phyloP scores from a whole-genome alignment of 2,113 vertebrate genomes.

The Rhynchomys soricoides region DNA sequence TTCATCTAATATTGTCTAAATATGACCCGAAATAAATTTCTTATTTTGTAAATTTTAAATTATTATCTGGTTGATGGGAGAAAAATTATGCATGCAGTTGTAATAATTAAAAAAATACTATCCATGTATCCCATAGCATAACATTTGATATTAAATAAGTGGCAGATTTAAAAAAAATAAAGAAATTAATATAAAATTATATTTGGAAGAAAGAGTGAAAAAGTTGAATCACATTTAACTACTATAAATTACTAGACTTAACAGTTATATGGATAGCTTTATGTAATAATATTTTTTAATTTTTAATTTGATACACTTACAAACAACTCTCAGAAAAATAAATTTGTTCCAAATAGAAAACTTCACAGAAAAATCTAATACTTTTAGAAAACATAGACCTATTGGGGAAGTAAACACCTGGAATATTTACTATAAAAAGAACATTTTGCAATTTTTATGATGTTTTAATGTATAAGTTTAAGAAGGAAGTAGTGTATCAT shows the following conservation, averaged over 20 bases:
- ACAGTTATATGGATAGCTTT: not conserved
- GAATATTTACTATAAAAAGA: not conserved
- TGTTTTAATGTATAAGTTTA: conserved; percentile 16
- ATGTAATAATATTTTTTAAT: not conserved
- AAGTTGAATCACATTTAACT: not conserved
- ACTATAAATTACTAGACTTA: not conserved
- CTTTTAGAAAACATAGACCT: not conserved
- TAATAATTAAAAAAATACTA: no score
- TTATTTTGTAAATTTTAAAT: no score
- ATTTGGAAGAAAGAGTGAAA: not conserved
- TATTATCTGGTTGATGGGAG: no score
- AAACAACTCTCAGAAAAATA: not conserved
- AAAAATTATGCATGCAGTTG: no score
- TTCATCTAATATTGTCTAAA: no score
- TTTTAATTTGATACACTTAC: not conserved
- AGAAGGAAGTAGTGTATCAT: not conserved
- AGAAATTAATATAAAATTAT: not conserved
- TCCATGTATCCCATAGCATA: no score
- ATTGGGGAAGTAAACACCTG: not conserved
- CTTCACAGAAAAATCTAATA: not conserved
- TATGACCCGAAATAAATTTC: no score
- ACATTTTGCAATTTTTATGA: not conserved
- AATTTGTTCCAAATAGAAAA: not conserved
- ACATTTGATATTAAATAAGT: no score
- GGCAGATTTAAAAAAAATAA: not conserved